Conservation (phyloP, 2,113 vertebrate species). For the Lanius collurio region DNA sequence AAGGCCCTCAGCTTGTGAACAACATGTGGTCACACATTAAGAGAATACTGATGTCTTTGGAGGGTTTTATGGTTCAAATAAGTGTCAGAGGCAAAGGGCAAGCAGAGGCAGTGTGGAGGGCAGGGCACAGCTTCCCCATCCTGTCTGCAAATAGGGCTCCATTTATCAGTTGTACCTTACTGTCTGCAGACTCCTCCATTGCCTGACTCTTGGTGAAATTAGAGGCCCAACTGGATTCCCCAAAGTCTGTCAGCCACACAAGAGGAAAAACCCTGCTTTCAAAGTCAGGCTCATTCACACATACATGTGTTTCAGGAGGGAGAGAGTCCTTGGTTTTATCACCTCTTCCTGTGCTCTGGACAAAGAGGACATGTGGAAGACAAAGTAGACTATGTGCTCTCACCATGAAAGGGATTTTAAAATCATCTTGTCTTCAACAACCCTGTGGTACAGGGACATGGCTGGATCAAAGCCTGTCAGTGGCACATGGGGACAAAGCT, state of each 20-base stretch:
- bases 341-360: neutral
- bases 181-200: neutral
- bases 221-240: neutral
- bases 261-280: neutral
- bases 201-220: neutral
- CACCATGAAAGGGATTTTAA: neutral
- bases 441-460: neutral
- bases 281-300: neutral
- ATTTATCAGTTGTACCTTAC: neutral
- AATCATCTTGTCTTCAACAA: neutral
- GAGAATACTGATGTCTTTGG: neutral
- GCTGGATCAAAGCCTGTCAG: neutral
- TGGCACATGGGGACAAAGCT: rapidly evolving
- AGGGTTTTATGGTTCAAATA: neutral
- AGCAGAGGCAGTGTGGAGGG: neutral
- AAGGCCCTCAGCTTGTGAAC: neutral
- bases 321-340: neutral
- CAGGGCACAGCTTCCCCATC: neutral
- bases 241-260: neutral
- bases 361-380: neutral
- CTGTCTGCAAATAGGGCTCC: neutral
- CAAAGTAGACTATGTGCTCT: no score
- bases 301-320: neutral
- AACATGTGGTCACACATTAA: neutral
- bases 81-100: neutral